A percentile compares a stretch with the other conserved stretches of the same genome.
These are phyloP conservation scores for Drosophila rubida DNA, from an alignment of 2,888 invertebrate species.

Conservation along the genomic window DNA sequence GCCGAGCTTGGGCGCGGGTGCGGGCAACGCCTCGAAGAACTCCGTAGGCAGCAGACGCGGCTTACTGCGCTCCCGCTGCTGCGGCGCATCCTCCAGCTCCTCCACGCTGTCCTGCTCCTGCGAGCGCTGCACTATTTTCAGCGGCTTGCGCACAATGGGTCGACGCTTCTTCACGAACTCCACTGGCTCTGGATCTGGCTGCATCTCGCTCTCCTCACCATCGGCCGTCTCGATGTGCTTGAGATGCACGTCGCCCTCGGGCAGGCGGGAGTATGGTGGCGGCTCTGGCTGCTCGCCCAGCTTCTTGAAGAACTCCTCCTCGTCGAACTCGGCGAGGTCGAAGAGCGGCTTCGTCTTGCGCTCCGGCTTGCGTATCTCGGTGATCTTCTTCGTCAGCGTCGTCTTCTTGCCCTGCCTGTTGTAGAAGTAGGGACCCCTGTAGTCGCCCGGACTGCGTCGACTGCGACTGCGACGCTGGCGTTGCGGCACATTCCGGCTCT, in stretches of 20 bases:
- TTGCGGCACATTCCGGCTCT: constrained; percentile 58
- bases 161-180: constrained; percentile 20
- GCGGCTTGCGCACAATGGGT: constrained; percentile 20
- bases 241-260: constrained; percentile 82
- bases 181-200: constrained; percentile 48
- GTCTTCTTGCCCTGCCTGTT: constrained; percentile 69
- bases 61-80: constrained; percentile 24
- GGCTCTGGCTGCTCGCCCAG: constrained; percentile 58
- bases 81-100: neutral
- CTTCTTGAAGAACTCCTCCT: constrained; percentile 81
- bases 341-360: constrained; percentile 61
- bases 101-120: constrained; percentile 32
- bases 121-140: constrained; percentile 55
- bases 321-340: constrained; percentile 74
- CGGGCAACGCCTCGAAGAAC: constrained; percentile 77
- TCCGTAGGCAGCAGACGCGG: constrained; percentile 73
- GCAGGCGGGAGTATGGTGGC: constrained; percentile 69
- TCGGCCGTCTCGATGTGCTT: constrained; percentile 74
- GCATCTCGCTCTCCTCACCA: constrained; percentile 76
- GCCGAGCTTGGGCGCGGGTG: constrained; percentile 32
- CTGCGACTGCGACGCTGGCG: constrained; percentile 55
- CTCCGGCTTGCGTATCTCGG: constrained; percentile 79
- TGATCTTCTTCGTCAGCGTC: constrained; percentile 74
- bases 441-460: constrained; percentile 64
- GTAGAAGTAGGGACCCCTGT: constrained; percentile 71